A percentile compares a stretch with the other conserved stretches of the same genome.
phyloP scores from a whole-genome alignment of 2,113 vertebrate species.

The Rhagologus leucostigma region DNA sequence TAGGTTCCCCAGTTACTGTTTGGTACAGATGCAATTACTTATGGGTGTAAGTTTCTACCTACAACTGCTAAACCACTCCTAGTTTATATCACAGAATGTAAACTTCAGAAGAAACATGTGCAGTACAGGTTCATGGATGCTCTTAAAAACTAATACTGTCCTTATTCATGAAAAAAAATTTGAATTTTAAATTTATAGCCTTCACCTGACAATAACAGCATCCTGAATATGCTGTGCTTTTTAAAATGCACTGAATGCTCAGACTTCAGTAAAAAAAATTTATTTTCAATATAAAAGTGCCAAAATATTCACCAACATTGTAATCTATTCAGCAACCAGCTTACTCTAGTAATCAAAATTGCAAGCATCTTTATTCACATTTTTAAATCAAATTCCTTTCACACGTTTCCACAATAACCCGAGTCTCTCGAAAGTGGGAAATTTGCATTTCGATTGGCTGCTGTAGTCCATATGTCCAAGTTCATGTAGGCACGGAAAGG shows the following conservation, averaged over 20 bases:
- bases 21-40: not conserved
- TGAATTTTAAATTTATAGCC: not conserved
- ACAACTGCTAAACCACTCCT: not conserved
- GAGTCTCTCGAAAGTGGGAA: slow-evolving; percentile 94
- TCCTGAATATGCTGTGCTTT: not conserved
- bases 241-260: slow-evolving; percentile 58
- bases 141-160: not conserved
- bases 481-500: slow-evolving; percentile 97
- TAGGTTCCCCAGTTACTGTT: not conserved
- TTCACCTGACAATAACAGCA: not conserved
- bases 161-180: not conserved
- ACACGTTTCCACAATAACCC: slow-evolving; percentile 92
- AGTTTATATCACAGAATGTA: not conserved
- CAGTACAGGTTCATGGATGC: not conserved
- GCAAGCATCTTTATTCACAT: slow-evolving; percentile 86
- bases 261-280: slow-evolving; percentile 75
- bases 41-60: not conserved
- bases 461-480: slow-evolving; percentile 97
- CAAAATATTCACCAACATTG: slow-evolving; percentile 81
- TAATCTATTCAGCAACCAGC: slow-evolving; percentile 77
- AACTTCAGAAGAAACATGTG: not conserved
- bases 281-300: slow-evolving; percentile 87
- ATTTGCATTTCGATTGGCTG: slow-evolving; percentile 86
- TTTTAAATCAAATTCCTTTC: slow-evolving; percentile 70
- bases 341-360: slow-evolving; percentile 78